phyloP scores from a whole-genome alignment of 1,140 invertebrate genomes.

The Pachyrhynchus sulphureomaculatus region DNA sequence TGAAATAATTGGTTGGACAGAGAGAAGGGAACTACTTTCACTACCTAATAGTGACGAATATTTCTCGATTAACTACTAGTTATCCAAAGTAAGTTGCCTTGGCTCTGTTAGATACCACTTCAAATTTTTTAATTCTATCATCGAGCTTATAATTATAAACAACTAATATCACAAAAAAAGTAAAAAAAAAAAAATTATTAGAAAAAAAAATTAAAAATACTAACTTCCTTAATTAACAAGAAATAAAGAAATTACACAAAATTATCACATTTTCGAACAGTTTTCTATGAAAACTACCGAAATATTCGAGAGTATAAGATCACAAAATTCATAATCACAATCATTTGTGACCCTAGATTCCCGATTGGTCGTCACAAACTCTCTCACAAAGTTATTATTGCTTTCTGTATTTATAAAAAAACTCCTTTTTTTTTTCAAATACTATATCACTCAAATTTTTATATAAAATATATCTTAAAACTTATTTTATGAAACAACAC shows the following conservation, averaged over 20 bases:
- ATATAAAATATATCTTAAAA: conserved; percentile 14
- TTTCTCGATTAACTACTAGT: no score
- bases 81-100: no score
- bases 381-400: conserved; percentile 9
- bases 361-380: conserved; percentile 26
- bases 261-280: conserved; percentile 23
- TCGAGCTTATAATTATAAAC: not conserved
- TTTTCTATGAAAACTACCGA: conserved; percentile 17
- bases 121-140: conserved; percentile 14
- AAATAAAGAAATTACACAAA: conserved; percentile 15
- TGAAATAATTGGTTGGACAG: not conserved
- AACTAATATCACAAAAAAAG: conserved; percentile 26
- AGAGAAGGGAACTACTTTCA: no score
- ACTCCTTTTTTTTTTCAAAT: conserved; percentile 7
- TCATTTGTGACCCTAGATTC: conserved; percentile 20
- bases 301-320: conserved; percentile 22
- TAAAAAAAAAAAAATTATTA: conserved; percentile 18
- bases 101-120: no score
- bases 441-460: not conserved
- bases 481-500: not conserved
- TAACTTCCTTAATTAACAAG: conserved; percentile 6
- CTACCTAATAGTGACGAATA: no score
- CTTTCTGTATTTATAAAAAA: not conserved
- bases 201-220: conserved; percentile 21
- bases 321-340: conserved; percentile 18